A percentile compares a stretch with the other conserved stretches of the same genome.
Evolutionary conservation across 2,113 vertebrate species (phyloP).

Genomic region (Tyrannus savana): DNA sequence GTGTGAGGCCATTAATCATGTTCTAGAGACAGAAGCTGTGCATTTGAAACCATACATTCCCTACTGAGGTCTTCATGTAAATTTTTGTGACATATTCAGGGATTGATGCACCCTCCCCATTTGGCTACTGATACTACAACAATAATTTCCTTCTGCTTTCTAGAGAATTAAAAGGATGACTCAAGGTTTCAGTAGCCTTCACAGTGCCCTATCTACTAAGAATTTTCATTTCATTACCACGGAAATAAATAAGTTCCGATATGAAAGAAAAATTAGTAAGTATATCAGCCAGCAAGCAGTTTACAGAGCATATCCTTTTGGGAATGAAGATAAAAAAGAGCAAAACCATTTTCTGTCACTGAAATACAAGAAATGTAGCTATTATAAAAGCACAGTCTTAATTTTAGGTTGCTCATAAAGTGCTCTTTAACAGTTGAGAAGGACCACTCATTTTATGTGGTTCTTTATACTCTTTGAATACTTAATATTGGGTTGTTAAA

Average conservation of each 20-base stretch:
- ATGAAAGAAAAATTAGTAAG: neutral
- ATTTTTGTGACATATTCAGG: neutral
- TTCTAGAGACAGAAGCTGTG: neutral
- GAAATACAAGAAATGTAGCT: neutral
- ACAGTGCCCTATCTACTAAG: neutral
- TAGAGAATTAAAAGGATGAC: neutral
- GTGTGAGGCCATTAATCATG: neutral
- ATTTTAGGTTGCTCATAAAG: neutral
- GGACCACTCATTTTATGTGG: neutral
- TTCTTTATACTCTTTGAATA: neutral
- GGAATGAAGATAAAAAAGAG: neutral
- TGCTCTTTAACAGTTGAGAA: neutral
- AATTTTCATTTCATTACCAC: neutral
- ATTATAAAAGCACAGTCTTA: neutral
- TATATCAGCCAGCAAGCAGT: neutral
- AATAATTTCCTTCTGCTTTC: slow-evolving; percentile 3
- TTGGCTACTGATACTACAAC: neutral
- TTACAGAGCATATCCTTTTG: neutral
- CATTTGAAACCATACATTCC: neutral
- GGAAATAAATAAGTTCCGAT: neutral
- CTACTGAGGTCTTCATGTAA: neutral
- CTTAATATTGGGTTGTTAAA: neutral
- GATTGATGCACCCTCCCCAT: neutral
- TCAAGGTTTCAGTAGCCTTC: neutral
- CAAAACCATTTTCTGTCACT: neutral